Percentiles rank a stretch among this genome's conserved stretches.
Conservation (phyloP, 2,888 invertebrate genomes). For the Biston stratarius region DNA sequence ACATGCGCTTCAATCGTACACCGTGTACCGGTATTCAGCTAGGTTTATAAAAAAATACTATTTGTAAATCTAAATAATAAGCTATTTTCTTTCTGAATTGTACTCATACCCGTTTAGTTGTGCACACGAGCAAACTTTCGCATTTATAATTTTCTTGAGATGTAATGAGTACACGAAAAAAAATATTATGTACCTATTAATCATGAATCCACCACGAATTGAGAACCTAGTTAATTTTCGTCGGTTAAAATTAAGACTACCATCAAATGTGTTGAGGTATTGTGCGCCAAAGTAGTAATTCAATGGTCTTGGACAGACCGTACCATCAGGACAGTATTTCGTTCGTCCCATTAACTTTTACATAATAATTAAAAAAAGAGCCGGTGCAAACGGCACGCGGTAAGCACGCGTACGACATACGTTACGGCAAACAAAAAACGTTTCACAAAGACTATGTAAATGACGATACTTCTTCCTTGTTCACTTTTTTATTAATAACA, state of each 20-base stretch:
- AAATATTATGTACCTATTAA: not conserved
- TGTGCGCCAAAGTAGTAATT: too few relatives aligned
- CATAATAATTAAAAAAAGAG: not conserved
- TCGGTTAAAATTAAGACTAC: not conserved
- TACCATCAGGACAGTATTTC: not conserved
- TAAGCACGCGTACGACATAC: slow-evolving; percentile 59
- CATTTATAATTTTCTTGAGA: too few relatives aligned
- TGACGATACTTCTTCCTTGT: slow-evolving; percentile 61
- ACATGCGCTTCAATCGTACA: too few relatives aligned
- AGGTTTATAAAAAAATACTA: too few relatives aligned
- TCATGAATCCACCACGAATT: not conserved
- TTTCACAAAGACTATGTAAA: slow-evolving; percentile 73
- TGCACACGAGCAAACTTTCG: too few relatives aligned
- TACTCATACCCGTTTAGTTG: too few relatives aligned
- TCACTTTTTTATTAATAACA: slow-evolving; percentile 76
- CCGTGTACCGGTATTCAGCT: too few relatives aligned
- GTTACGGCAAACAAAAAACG: slow-evolving; percentile 60
- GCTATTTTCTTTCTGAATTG: too few relatives aligned
- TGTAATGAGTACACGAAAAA: not conserved
- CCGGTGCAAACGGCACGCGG: slow-evolving; percentile 57
- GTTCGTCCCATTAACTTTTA: too few relatives aligned
- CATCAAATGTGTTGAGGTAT: not conserved
- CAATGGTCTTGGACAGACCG: not conserved
- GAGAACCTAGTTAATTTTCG: not conserved
- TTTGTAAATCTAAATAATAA: too few relatives aligned